phyloP scores from a whole-genome alignment of 37 sponge, comb jelly and placozoan genomes.

The Beroe forskalii region DNA sequence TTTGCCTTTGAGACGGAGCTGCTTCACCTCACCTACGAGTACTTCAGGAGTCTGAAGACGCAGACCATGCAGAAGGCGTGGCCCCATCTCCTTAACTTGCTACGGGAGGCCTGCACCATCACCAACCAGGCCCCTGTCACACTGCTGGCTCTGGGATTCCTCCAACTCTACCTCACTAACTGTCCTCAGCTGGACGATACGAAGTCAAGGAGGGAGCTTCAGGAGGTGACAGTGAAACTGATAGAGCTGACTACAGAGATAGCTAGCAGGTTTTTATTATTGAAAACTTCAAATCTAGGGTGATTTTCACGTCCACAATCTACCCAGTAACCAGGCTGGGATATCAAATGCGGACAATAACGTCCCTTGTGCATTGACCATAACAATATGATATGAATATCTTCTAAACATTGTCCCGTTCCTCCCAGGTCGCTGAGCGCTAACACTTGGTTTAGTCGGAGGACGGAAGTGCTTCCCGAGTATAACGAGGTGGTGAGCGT shows the following conservation, averaged over 20 bases:
- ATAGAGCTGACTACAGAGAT: conserved; percentile 61
- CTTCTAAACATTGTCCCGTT: too few species aligned
- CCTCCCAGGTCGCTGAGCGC: neutral
- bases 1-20: conserved; percentile 46
- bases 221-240: conserved; percentile 56
- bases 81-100: conserved; percentile 51
- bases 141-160: conserved; percentile 54
- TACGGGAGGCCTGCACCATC: conserved; percentile 41
- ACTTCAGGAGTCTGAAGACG: conserved; percentile 59
- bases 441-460: conserved; percentile 48
- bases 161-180: conserved; percentile 60
- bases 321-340: too few species aligned
- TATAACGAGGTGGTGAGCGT: conserved; percentile 56
- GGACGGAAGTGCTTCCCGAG: conserved; percentile 46
- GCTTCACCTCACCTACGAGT: conserved; percentile 48
- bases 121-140: conserved; percentile 48
- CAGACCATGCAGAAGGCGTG: conserved; percentile 55
- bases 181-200: conserved; percentile 27
- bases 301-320: too few species aligned
- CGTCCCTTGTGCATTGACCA: too few species aligned
- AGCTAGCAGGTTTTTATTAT: too few species aligned
- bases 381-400: too few species aligned
- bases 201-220: conserved; percentile 52
- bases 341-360: too few species aligned
- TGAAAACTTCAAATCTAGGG: too few species aligned